Conservation (phyloP, 1,140 invertebrate species). For the Tetramorium parvispinum region DNA sequence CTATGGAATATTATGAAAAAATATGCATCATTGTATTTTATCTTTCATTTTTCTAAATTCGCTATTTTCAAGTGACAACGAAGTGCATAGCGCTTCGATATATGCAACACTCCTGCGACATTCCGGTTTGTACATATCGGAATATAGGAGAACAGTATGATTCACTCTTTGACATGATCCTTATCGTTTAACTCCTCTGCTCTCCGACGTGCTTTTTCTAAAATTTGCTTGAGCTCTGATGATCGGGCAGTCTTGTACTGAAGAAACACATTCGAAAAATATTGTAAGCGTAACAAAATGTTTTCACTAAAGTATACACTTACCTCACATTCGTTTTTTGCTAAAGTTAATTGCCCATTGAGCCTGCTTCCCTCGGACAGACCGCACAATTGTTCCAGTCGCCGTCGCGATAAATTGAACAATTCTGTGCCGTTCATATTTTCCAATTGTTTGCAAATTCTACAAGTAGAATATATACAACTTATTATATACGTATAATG, state of each 20-base stretch:
- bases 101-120: not conserved
- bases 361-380: constrained; percentile 90
- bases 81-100: not conserved
- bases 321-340: constrained; percentile 92
- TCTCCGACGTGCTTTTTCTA: constrained; percentile 88
- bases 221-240: constrained; percentile 89
- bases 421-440: constrained; percentile 90
- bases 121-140: not conserved
- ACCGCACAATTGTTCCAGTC: constrained; percentile 90
- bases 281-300: not conserved
- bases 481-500: too few relatives aligned
- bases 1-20: not conserved
- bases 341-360: constrained; percentile 91
- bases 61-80: not conserved
- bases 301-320: constrained; percentile 77
- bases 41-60: not conserved
- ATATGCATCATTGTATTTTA: constrained; percentile 16
- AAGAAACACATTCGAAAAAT: constrained; percentile 50
- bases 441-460: constrained; percentile 88
- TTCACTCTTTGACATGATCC: constrained; percentile 35
- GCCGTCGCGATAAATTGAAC: constrained; percentile 88
- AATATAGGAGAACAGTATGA: constrained; percentile 17
- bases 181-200: constrained; percentile 80
- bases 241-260: constrained; percentile 90
- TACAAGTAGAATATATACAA: constrained; percentile 63